These are phyloP conservation scores for Chlorodrepanis virens DNA, from an alignment of 2,113 vertebrate species.

Conservation along the genomic window DNA sequence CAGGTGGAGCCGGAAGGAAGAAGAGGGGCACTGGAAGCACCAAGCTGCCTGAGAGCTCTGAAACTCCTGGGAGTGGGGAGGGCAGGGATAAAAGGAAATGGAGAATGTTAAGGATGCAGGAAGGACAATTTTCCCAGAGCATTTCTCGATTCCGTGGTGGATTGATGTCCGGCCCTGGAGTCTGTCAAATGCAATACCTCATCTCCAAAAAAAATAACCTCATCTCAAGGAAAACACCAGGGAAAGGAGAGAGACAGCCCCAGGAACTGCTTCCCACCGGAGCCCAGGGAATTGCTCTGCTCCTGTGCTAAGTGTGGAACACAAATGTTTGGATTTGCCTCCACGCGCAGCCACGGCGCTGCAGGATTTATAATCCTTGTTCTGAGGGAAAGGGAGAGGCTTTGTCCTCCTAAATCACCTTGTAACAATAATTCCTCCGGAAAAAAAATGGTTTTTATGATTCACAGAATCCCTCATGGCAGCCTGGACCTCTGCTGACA, in stretches of 20 bases:
- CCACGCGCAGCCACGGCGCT: fast-evolving
- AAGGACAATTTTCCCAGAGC: conserved; percentile 71
- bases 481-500: not conserved
- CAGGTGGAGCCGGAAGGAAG: not conserved
- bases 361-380: not conserved
- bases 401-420: not conserved
- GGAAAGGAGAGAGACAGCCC: not conserved
- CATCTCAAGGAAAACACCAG: not conserved
- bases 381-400: not conserved
- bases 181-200: conserved; percentile 58
- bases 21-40: conserved; percentile 53
- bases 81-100: conserved; percentile 67
- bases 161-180: conserved; percentile 59
- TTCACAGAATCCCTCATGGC: not conserved
- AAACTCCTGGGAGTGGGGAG: conserved; percentile 56
- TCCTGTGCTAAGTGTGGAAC: not conserved
- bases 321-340: not conserved
- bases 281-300: not conserved
- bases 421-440: not conserved
- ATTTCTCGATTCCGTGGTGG: conserved; percentile 40
- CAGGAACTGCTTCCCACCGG: not conserved
- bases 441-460: not conserved
- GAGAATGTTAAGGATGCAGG: conserved; percentile 40
- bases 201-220: not conserved
- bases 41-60: conserved; percentile 45